Conservation (phyloP, 2,113 vertebrate species). For the Erythrocercus mccallii region DNA sequence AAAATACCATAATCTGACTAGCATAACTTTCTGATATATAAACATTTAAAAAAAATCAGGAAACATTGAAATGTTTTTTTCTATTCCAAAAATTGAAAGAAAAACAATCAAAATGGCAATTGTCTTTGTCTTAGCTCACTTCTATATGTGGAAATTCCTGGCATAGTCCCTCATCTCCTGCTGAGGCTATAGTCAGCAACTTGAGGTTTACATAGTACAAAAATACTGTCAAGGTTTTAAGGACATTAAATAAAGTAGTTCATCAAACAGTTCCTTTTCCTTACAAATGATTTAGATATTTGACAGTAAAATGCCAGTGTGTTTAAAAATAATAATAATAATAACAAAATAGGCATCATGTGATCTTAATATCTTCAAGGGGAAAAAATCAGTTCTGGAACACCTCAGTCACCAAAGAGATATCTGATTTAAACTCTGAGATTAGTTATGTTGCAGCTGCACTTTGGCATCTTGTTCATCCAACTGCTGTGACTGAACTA, state of each 20-base stretch:
- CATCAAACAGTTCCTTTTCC: not conserved
- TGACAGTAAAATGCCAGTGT: not conserved
- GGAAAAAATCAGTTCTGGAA: not conserved
- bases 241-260: not conserved
- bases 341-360: not conserved
- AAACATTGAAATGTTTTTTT: not conserved
- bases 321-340: not conserved
- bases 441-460: not conserved
- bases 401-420: not conserved
- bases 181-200: not conserved
- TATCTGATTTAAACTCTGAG: not conserved
- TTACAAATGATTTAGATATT: not conserved
- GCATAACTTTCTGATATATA: not conserved
- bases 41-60: too few species aligned
- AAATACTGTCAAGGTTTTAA: not conserved
- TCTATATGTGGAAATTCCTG: not conserved
- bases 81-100: not conserved
- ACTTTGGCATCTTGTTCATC: not conserved
- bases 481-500: not conserved
- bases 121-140: not conserved
- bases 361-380: not conserved
- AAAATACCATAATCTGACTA: not conserved
- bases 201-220: not conserved
- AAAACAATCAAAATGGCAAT: not conserved
- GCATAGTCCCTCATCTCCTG: not conserved